These are phyloP conservation scores for Tribolium madens DNA, from an alignment of 1,140 invertebrate species.

Conservation along the genomic window DNA sequence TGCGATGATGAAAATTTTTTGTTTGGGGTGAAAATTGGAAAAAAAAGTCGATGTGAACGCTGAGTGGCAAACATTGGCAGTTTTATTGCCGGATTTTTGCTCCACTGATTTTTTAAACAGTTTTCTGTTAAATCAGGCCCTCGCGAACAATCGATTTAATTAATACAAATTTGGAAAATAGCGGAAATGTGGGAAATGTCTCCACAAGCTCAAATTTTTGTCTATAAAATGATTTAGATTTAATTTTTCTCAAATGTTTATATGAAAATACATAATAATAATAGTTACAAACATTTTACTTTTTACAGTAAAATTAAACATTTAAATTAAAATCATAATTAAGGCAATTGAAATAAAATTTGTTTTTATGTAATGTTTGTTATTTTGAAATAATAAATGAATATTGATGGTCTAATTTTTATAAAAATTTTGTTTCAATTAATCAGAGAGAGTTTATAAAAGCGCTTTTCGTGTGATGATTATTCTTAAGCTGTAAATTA, in stretches of 20 bases:
- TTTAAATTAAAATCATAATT: too few relatives aligned
- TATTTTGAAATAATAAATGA: too few relatives aligned
- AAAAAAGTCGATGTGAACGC: conserved; percentile 1
- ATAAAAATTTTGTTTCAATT: neutral
- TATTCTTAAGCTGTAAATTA: neutral
- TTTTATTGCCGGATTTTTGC: neutral
- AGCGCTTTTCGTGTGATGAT: neutral
- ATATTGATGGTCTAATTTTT: neutral
- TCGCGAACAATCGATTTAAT: neutral
- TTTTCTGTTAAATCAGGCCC: neutral
- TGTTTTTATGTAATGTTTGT: too few relatives aligned
- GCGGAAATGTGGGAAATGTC: neutral
- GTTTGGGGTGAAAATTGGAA: neutral
- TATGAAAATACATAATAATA: too few relatives aligned
- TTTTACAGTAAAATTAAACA: too few relatives aligned
- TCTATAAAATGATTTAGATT: neutral
- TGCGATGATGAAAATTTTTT: conserved; percentile 18
- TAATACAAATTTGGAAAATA: neutral
- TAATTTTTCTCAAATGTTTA: too few relatives aligned
- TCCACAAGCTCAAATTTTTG: neutral
- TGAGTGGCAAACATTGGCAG: neutral
- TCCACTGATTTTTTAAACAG: neutral
- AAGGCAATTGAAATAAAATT: too few relatives aligned
- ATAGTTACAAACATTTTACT: too few relatives aligned
- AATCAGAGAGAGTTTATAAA: too few relatives aligned